phyloP scores from a whole-genome alignment of 2,113 vertebrate genomes.

The Entosphenus tridentatus region DNA sequence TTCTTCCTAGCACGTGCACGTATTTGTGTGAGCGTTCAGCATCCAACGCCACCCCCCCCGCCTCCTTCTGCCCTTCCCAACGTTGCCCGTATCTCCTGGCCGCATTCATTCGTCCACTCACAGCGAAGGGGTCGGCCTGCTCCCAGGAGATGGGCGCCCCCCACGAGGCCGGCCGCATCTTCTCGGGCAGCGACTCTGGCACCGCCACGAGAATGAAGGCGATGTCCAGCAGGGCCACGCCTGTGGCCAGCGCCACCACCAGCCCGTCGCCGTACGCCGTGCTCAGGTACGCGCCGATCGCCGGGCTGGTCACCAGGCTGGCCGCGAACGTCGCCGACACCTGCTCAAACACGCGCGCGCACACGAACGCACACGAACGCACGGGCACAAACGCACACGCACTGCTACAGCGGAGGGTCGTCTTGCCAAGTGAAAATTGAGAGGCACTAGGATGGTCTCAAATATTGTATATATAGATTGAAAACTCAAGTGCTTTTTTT shows the following conservation, averaged over 20 bases:
- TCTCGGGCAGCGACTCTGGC: constrained; percentile 56
- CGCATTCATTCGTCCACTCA: constrained; percentile 18
- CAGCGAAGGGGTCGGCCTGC: constrained; percentile 55
- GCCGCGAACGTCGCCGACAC: constrained; percentile 71
- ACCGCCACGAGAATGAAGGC: constrained; percentile 67
- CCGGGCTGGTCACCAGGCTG: constrained; percentile 63
- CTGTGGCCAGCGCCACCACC: constrained; percentile 55
- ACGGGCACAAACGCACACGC: no score
- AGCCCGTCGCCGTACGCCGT: constrained; percentile 47
- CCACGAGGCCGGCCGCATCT: constrained; percentile 69
- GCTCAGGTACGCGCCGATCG: constrained; percentile 58
- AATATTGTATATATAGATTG: no score
- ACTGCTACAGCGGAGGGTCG: no score
- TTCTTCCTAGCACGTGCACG: no score
- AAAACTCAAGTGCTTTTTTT: no score
- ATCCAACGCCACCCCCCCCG: no score
- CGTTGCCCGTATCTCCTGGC: no score
- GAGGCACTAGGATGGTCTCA: no score
- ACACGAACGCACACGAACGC: no score
- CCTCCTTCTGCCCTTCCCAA: no score
- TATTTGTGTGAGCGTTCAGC: no score
- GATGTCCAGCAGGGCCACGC: constrained; percentile 53
- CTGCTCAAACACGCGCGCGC: constrained; percentile 16
- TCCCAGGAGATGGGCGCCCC: constrained; percentile 70
- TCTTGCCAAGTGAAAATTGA: no score